phyloP scores from a whole-genome alignment of 1,140 invertebrate species.

The Heliconius himera region DNA sequence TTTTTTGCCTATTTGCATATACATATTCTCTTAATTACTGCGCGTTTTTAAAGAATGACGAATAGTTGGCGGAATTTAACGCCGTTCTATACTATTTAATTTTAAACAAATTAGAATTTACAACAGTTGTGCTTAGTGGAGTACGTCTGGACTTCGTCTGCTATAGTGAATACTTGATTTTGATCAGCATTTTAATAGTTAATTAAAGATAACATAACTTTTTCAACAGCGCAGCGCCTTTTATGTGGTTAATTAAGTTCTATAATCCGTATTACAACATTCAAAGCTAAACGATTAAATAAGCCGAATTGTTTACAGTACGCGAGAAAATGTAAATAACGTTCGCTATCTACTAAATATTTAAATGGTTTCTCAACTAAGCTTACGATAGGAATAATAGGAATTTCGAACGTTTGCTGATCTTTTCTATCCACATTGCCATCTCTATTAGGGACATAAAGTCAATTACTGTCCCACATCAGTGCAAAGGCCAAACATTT shows the following conservation, averaged over 20 bases:
- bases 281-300: not conserved
- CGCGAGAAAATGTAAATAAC: conserved; percentile 11
- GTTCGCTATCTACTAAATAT: not conserved
- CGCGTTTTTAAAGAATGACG: too few species aligned
- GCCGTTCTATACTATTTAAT: too few species aligned
- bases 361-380: conserved; percentile 8
- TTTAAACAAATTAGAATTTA: too few species aligned
- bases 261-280: not conserved
- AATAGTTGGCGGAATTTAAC: too few species aligned
- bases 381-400: conserved; percentile 12
- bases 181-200: not conserved
- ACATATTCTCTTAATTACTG: too few species aligned
- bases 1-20: too few species aligned
- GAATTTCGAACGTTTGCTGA: conserved; percentile 15
- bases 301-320: not conserved
- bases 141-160: too few species aligned
- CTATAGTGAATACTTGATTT: not conserved
- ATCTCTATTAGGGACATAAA: conserved; percentile 28
- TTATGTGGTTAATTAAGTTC: not conserved
- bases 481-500: conserved; percentile 33
- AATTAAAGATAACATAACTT: not conserved
- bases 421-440: conserved; percentile 16
- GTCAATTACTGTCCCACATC: conserved; percentile 30
- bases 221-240: not conserved
- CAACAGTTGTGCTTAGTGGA: too few species aligned